Conservation (phyloP, 1,140 invertebrate genomes). For the Drosophila athabasca region DNA sequence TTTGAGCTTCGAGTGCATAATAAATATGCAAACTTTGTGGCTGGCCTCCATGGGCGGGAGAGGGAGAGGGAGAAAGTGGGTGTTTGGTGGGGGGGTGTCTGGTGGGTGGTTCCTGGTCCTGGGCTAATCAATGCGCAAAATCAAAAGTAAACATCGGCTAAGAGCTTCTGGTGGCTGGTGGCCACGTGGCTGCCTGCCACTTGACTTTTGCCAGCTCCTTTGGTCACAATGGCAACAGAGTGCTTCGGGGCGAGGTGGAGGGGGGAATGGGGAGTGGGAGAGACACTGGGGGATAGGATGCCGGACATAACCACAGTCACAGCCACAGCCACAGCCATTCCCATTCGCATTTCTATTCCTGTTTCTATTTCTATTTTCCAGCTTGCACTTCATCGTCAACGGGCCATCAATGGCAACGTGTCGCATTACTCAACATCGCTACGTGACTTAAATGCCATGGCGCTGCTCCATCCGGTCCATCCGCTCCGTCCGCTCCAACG, state of each 20-base stretch:
- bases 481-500: background rate
- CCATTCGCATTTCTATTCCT: constrained; percentile 17
- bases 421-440: constrained; percentile 78
- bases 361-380: constrained; percentile 74
- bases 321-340: constrained; percentile 1
- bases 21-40: constrained; percentile 76
- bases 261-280: too few relatives aligned
- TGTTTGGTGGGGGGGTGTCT: background rate
- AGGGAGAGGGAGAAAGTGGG: background rate
- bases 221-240: constrained; percentile 42
- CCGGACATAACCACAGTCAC: background rate
- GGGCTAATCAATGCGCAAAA: constrained; percentile 72
- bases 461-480: constrained; percentile 1
- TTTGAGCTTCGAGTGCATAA: constrained; percentile 69
- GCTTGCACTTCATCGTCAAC: constrained; percentile 79
- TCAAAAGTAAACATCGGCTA: constrained; percentile 59
- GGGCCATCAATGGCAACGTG: constrained; percentile 78
- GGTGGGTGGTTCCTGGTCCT: constrained; percentile 5
- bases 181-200: constrained; percentile 53
- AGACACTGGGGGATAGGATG: too few relatives aligned
- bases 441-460: constrained; percentile 77
- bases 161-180: background rate
- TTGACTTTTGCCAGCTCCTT: constrained; percentile 49
- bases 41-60: background rate
- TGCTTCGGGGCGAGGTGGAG: background rate